Percentiles rank a stretch among this genome's conserved stretches.
These are phyloP conservation scores for Tragelaphus oryx DNA, from an alignment of 2,797 vertebrate genomes.

Conservation along the genomic window DNA sequence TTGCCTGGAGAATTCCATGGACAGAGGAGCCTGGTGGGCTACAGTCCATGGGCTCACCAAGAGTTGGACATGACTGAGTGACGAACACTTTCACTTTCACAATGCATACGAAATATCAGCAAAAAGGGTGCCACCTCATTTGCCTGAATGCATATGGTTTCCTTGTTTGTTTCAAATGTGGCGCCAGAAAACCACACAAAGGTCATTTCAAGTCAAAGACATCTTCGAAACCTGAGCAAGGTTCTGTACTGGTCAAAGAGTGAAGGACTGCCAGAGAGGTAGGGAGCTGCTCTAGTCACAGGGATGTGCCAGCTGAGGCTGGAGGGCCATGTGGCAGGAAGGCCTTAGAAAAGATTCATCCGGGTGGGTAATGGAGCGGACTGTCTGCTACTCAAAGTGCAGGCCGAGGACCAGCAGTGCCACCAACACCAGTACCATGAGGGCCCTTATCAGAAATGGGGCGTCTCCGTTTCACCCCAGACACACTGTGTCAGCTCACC, in stretches of 20 bases:
- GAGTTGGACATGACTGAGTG: background rate
- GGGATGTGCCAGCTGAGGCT: background rate
- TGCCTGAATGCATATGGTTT: background rate
- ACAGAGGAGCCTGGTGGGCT: background rate
- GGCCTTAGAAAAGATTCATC: background rate
- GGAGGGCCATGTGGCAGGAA: background rate
- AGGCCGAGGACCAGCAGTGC: background rate
- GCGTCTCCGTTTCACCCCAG: fast-evolving
- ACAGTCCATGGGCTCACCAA: fast-evolving
- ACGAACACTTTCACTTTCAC: background rate
- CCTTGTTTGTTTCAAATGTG: background rate
- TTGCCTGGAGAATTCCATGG: background rate
- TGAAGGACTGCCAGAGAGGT: background rate
- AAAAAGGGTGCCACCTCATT: background rate
- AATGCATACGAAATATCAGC: background rate
- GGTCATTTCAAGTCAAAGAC: background rate
- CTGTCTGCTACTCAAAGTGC: background rate
- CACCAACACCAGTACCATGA: background rate
- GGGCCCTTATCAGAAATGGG: background rate
- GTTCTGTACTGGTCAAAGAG: background rate
- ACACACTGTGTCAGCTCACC: background rate
- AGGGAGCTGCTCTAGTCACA: background rate
- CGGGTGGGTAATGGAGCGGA: background rate
- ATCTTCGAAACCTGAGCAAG: background rate
- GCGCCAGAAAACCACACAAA: background rate